Percentiles rank a stretch among this genome's conserved stretches.
phyloP scores from a whole-genome alignment of 2,113 vertebrate genomes.

The Mormoops blainvillei region DNA sequence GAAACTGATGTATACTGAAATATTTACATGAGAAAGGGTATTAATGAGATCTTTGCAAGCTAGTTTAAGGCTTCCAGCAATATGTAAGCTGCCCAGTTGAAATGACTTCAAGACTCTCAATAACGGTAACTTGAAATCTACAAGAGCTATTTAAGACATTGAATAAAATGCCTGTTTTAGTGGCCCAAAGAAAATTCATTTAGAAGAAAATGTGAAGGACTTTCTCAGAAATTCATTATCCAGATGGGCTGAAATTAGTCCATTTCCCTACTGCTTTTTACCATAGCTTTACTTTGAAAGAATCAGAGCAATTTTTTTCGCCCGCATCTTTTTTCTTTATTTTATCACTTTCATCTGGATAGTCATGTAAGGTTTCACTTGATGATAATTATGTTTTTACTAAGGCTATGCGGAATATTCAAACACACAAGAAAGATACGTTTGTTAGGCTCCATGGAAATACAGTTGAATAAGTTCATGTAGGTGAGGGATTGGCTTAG shows the following conservation, averaged over 20 bases:
- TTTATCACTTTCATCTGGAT: background rate
- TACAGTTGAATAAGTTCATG: background rate
- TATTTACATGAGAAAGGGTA: background rate
- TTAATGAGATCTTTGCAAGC: background rate
- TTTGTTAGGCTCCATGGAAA: background rate
- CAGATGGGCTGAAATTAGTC: background rate
- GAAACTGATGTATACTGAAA: background rate
- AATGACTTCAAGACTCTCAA: background rate
- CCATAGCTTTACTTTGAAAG: background rate
- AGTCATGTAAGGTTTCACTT: background rate
- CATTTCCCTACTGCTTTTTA: background rate
- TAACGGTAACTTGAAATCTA: background rate
- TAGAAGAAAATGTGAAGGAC: background rate
- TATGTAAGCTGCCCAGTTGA: background rate
- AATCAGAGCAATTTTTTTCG: background rate
- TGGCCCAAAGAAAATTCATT: background rate
- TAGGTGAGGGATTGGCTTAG: background rate
- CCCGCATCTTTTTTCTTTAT: background rate
- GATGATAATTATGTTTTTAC: background rate
- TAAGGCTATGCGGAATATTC: background rate
- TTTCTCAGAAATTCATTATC: conserved; percentile 13
- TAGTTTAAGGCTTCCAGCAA: background rate
- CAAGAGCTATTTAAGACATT: background rate
- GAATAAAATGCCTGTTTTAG: background rate
- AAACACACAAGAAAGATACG: background rate